These are phyloP conservation scores for Leucopsar rothschildi DNA, from an alignment of 2,113 vertebrate genomes.

Conservation along the genomic window DNA sequence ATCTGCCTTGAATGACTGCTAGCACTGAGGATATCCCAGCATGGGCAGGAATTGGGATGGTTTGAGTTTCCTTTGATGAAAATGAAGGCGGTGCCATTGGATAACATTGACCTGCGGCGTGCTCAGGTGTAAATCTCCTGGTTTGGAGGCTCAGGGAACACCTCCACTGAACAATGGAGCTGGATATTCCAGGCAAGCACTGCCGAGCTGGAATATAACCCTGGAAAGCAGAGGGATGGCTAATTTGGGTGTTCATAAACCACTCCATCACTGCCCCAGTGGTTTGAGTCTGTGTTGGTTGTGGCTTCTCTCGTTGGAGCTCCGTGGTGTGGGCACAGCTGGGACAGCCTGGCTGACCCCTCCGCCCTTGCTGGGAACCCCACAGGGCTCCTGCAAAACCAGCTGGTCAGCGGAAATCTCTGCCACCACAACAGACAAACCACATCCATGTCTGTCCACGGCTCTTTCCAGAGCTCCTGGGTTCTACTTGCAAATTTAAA, in stretches of 20 bases:
- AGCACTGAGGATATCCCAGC: background rate
- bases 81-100: background rate
- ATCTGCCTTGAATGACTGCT: background rate
- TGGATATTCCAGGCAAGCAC: background rate
- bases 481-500: background rate
- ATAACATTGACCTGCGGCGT: background rate
- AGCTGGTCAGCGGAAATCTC: background rate
- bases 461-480: background rate
- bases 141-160: background rate
- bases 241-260: background rate
- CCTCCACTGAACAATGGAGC: background rate
- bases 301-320: background rate
- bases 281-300: background rate
- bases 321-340: background rate
- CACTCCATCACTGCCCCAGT: fast-evolving
- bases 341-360: background rate
- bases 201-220: background rate
- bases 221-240: background rate
- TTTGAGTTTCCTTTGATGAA: background rate
- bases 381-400: background rate
- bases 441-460: background rate
- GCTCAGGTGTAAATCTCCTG: background rate
- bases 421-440: background rate
- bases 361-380: background rate
- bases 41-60: background rate